phyloP scores from a whole-genome alignment of 2,888 invertebrate genomes.

The Apoda limacodes region DNA sequence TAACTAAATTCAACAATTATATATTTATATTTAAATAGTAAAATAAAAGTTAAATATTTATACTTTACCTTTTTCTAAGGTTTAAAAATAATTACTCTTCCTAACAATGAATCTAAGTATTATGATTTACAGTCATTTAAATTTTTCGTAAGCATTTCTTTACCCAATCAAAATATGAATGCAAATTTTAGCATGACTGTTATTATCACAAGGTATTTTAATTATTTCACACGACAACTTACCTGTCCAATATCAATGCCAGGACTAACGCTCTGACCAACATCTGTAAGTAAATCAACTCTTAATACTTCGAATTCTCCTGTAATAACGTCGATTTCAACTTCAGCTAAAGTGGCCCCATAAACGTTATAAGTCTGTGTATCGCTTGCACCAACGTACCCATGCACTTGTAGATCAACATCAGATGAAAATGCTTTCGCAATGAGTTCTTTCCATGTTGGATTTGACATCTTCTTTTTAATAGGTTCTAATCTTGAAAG shows the following conservation, averaged over 20 bases:
- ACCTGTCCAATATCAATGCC: slow-evolving; percentile 74
- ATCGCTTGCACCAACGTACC: slow-evolving; percentile 22
- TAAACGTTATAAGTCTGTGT: slow-evolving; percentile 38
- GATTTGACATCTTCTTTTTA: slow-evolving; percentile 35
- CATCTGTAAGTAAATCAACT: slow-evolving; percentile 74
- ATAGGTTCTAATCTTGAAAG: slow-evolving; percentile 48
- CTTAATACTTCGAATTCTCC: slow-evolving; percentile 71
- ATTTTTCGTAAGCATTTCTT: too few species aligned
- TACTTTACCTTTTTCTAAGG: too few species aligned
- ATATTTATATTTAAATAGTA: too few species aligned
- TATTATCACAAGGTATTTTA: too few species aligned
- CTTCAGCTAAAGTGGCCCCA: slow-evolving; percentile 71
- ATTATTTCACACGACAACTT: too few species aligned
- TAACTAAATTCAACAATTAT: too few species aligned
- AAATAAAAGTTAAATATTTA: too few species aligned
- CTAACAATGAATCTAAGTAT: too few species aligned
- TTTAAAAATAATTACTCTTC: too few species aligned
- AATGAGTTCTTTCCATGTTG: slow-evolving; percentile 60
- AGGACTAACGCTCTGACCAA: slow-evolving; percentile 73
- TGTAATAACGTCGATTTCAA: slow-evolving; percentile 77
- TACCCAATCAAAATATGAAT: too few species aligned
- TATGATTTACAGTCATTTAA: too few species aligned
- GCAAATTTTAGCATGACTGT: too few species aligned
- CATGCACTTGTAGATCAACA: slow-evolving; percentile 30
- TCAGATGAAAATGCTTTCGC: slow-evolving; percentile 35